Evolutionary conservation across 2,888 invertebrate species (phyloP), one percentile per base, ranked within the genome.

Genomic region (Lottia scabra): DNA sequence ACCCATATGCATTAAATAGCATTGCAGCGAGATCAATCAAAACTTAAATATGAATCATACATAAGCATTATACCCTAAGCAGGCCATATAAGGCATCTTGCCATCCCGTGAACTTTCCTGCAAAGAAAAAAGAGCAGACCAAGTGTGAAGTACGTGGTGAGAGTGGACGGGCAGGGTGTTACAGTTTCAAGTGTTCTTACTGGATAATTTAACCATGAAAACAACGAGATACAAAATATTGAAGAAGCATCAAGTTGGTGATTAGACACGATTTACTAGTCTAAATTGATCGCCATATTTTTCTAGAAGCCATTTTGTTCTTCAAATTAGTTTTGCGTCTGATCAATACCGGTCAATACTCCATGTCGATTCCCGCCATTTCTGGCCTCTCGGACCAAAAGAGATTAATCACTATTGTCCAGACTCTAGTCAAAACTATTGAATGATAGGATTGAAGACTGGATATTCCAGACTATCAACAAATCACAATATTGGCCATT

Each of bases 261-360:
- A 43, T 23, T 23, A 43, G 23, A n/a, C 38, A 23, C 66, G 45
- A 66, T 66, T 45, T 44, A n/a, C 38, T 19, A 23, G 44, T 66
- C 45, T 23, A 23, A 43, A 23, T 43, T 43, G n/a, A 66, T 44
- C 30, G 66, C 43, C 38, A 66, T 45, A 45, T 38, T 44, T 23
- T 44, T 23, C 66, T 16, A 45, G 23, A 66, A 66, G 44, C 66
- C 23, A 66, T 66, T 45, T 43, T 66, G 44, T 16, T 16, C 45
- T 66, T n/a, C 45, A 23, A 66, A 66, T 43, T 66, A 43, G 66
- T 45, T 30, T 66, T 45, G 38, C 23, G 43, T 66, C 44, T 30
- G 44, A 66, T 44, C 45, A 43, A 66, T 43, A 45, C 45, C 23
- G 23, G 64, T 26, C 64, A 64, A 64, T 27, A 26, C 26, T 64